Conservation (phyloP, 2,797 vertebrate genomes). For the Typhlichthys subterraneus region DNA sequence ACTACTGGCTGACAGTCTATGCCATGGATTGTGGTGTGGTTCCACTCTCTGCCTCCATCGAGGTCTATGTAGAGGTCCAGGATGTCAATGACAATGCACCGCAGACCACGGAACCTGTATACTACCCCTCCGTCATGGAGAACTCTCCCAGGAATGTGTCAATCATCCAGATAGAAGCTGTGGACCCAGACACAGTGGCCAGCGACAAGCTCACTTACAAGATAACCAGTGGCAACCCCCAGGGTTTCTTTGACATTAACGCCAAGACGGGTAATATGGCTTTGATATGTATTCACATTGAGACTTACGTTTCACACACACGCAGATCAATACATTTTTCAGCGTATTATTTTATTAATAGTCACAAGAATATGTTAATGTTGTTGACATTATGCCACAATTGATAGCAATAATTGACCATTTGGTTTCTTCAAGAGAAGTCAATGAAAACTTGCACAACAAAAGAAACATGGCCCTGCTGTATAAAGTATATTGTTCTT, state of each 20-base stretch:
- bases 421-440: constrained; percentile 8
- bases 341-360: no score
- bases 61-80: constrained; percentile 92
- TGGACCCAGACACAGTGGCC: constrained; percentile 90
- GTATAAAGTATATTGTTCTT: neutral
- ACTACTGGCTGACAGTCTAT: constrained; percentile 97
- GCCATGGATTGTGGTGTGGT: constrained; percentile 90
- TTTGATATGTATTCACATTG: no score
- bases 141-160: constrained; percentile 93
- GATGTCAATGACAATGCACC: constrained; percentile 97
- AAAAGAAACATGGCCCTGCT: constrained; percentile 4
- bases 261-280: constrained; percentile 85
- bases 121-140: constrained; percentile 93
- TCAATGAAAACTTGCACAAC: neutral
- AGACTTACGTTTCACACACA: no score
- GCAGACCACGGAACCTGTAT: constrained; percentile 91
- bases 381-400: neutral
- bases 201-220: constrained; percentile 89
- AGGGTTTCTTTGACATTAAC: constrained; percentile 94
- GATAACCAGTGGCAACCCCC: constrained; percentile 97
- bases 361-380: no score
- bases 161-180: constrained; percentile 90
- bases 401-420: neutral
- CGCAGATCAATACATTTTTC: no score
- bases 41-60: constrained; percentile 90